These are phyloP conservation scores for Eudasyphora cyanicolor DNA, from an alignment of 2,888 invertebrate genomes.

Conservation along the genomic window DNA sequence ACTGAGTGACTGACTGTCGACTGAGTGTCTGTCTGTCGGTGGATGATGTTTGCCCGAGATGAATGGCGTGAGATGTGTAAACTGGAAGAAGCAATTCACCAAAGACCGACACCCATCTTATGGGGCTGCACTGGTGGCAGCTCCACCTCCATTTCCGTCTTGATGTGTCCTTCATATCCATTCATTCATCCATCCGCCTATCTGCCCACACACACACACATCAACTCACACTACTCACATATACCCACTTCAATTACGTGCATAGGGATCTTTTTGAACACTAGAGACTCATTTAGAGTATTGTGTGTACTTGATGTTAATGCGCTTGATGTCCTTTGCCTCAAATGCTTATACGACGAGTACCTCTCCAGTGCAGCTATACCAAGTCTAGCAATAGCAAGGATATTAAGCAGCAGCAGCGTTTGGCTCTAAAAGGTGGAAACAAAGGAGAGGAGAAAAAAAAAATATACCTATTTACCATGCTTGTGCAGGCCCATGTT, in stretches of 20 bases:
- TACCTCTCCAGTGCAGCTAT: not conserved
- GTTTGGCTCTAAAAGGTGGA: conserved; percentile 13
- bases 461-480: conserved; percentile 18
- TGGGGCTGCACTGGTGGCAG: not conserved
- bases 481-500: not conserved
- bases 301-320: conserved; percentile 63
- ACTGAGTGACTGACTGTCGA: conserved; percentile 6
- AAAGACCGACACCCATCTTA: not conserved
- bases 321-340: conserved; percentile 58
- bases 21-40: conserved; percentile 27
- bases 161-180: not conserved
- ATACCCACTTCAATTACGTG: conserved; percentile 50
- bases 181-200: not conserved
- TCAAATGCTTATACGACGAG: conserved; percentile 10
- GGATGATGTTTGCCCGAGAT: conserved; percentile 14
- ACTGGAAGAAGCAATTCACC: conserved; percentile 56
- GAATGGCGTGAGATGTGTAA: conserved; percentile 45
- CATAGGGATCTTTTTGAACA: conserved; percentile 56
- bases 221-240: too few species aligned
- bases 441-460: too few species aligned
- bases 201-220: not conserved
- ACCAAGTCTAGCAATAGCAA: not conserved
- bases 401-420: not conserved
- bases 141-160: not conserved
- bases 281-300: conserved; percentile 64